Evolutionary conservation across 2,888 invertebrate genomes (phyloP), one percentile per base, ranked within the genome.

Genomic region (Alentia gelatinosa): DNA sequence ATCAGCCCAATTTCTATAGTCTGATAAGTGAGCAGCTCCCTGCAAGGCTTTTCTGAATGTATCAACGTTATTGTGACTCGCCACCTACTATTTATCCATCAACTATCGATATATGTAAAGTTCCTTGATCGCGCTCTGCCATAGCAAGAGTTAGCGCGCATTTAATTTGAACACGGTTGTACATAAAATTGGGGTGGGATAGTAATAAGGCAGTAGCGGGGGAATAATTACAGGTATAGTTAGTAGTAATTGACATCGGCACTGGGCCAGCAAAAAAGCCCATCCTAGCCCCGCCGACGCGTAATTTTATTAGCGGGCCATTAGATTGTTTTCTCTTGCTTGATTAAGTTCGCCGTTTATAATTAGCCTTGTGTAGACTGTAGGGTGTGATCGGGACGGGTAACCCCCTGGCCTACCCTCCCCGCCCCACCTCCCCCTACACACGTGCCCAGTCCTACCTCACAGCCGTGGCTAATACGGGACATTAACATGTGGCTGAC

Each of bases 291-390:
- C 68, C 15, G 68, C 68, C 68, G 30, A 23, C 15, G 23, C 37
- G 39, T 79, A 79, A 79, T 79, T 79, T 79, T 39, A 79, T 79
- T 79, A 79, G 79, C 79, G 39, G 79, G 39, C 39, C 79, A 26
- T 79, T 79, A 35, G 39, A 35, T 79, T 79, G 79, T 79, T 79
- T 79, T 39, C 79, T 79, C 79, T 23, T 79, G 79, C 37, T 79
- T 79, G 79, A 79, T 79, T 79, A 79, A 79, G 79, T 79, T 79
- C 79, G 39, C 26, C 39, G 39, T 79, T 79, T 79, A 79, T 79
- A 79, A 79, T 79, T 79, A 79, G 79, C 79, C 9, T n/a, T 12
- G 63, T 26, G 63, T n/a, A 63, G 19, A 5, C n/a, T 9, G n/a
- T n/a, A n/a, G n/a, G n/a, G n/a, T n/a, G n/a, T n/a, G n/a, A n/a